Evolutionary conservation across 2,797 vertebrate genomes (phyloP).

Genomic region (Sebastes hopkinsi): DNA sequence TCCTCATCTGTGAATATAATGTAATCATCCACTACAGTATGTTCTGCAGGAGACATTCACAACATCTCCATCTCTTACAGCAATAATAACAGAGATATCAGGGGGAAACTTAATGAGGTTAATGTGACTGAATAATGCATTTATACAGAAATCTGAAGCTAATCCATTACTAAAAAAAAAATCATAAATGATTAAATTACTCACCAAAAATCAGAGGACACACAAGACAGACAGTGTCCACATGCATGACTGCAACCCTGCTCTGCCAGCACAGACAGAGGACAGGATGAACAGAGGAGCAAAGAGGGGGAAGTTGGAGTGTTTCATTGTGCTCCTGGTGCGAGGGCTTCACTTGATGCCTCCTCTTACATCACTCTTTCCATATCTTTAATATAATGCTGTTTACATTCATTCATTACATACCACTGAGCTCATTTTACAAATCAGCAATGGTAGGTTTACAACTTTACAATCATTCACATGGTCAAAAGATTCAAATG

Average conservation of each 20-base stretch:
- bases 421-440: fast-evolving
- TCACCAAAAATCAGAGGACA: constrained; percentile 71
- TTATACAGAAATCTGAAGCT: not conserved
- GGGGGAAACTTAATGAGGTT: not conserved
- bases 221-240: constrained; percentile 40
- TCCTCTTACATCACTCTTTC: not conserved
- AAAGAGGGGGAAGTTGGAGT: constrained; percentile 61
- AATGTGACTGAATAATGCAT: not conserved
- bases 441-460: not conserved
- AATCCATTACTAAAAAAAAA: not conserved
- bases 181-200: constrained; percentile 28
- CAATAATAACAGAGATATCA: not conserved
- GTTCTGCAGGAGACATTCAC: not conserved
- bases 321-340: constrained; percentile 25
- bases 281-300: constrained; percentile 18
- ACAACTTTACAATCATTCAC: not conserved
- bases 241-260: constrained; percentile 67
- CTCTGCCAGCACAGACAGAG: constrained; percentile 48
- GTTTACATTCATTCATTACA: not conserved
- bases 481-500: not conserved
- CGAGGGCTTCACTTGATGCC: constrained; percentile 5
- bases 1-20: not conserved
- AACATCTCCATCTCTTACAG: not conserved
- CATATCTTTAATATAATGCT: not conserved
- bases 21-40: not conserved